A percentile compares a stretch with the other conserved stretches of the same genome.
These are phyloP conservation scores for Hapalemur alaotrensis DNA, from an alignment of 2,797 vertebrate genomes.

Conservation along the genomic window DNA sequence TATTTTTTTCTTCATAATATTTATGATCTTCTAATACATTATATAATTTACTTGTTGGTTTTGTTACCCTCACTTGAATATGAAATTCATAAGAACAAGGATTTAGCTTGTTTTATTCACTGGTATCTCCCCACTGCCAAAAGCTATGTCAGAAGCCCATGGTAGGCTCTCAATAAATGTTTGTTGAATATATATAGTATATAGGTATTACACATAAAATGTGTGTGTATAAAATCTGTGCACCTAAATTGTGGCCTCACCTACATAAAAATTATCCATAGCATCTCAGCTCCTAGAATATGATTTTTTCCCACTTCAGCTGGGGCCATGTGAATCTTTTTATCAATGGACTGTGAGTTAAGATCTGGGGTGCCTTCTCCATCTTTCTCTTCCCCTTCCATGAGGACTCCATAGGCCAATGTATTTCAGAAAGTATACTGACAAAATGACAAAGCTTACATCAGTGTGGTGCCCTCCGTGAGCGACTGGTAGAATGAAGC, in stretches of 20 bases:
- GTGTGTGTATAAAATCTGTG: background rate
- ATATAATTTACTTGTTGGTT: background rate
- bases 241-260: background rate
- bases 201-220: background rate
- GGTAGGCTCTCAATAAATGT: background rate
- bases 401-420: background rate
- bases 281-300: background rate
- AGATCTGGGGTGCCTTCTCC: background rate
- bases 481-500: background rate
- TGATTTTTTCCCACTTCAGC: background rate
- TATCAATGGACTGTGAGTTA: background rate
- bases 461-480: background rate
- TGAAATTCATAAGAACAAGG: background rate
- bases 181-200: background rate
- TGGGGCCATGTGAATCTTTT: background rate
- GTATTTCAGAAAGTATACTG: background rate
- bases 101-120: background rate
- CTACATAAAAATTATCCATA: background rate
- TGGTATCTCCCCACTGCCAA: background rate
- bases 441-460: background rate
- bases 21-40: background rate
- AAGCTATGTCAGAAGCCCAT: background rate
- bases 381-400: background rate
- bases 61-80: background rate
- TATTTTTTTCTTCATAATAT: background rate